Conservation (phyloP, 2,113 vertebrate species). For the Clarias batrachus region DNA sequence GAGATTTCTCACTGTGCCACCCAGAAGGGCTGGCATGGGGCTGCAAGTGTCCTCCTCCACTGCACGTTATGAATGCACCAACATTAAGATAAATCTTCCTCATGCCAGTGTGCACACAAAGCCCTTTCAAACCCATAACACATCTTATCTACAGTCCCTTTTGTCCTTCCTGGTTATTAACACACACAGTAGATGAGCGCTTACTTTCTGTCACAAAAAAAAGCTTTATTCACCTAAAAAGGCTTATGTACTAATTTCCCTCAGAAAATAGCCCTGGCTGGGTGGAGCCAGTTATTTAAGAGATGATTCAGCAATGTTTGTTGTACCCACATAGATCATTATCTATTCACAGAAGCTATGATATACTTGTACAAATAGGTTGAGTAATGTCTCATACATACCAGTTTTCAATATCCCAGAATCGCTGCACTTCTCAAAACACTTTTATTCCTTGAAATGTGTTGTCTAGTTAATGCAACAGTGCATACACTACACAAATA, state of each 20-base stretch:
- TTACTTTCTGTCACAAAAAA: neutral
- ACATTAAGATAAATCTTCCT: conserved; percentile 51
- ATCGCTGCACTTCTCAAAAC: neutral
- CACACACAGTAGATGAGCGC: neutral
- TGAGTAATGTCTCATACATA: neutral
- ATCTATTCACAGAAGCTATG: conserved; percentile 8
- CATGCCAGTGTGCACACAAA: conserved; percentile 46
- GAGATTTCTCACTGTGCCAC: conserved; percentile 46
- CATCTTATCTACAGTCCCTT: conserved; percentile 37
- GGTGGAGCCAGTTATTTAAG: conserved; percentile 9
- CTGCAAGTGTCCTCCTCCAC: conserved; percentile 48
- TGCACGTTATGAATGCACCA: conserved; percentile 55
- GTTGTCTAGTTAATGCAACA: neutral
- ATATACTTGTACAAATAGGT: conserved; percentile 1
- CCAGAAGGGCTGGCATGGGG: conserved; percentile 34
- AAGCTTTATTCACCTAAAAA: neutral
- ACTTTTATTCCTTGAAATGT: neutral
- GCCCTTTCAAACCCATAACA: conserved; percentile 41
- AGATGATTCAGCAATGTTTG: conserved; percentile 30
- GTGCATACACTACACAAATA: neutral
- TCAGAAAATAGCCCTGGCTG: neutral
- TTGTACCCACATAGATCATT: conserved; percentile 19
- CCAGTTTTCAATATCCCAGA: neutral
- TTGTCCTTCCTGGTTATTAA: conserved; percentile 8
- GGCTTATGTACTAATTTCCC: neutral